phyloP scores from a whole-genome alignment of 2,113 vertebrate genomes.

The Psettodes erumei region DNA sequence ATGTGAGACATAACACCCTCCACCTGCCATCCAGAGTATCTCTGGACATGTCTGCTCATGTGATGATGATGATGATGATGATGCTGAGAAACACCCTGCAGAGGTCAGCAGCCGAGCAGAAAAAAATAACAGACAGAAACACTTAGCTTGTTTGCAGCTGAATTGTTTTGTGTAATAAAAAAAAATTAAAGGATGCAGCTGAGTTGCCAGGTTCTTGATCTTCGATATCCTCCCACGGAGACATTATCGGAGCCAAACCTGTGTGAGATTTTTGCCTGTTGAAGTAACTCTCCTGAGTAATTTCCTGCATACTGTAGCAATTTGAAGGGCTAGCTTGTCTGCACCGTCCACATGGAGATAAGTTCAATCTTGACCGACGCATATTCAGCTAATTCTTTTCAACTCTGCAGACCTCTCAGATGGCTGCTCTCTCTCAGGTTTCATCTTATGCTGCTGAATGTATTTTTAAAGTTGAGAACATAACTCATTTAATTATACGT shows the following conservation, averaged over 20 bases:
- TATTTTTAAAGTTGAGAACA: conserved; percentile 7
- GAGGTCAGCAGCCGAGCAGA: neutral
- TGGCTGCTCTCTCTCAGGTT: conserved; percentile 1
- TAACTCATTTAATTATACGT: neutral
- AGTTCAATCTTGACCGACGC: conserved; percentile 7
- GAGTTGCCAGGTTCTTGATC: conserved; percentile 21
- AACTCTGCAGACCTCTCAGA: conserved; percentile 7
- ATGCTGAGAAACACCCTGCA: neutral
- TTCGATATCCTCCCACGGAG: conserved; percentile 23
- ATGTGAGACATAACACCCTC: too few species aligned
- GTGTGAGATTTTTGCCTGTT: conserved; percentile 25
- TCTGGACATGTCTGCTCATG: neutral
- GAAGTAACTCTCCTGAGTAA: conserved; percentile 35
- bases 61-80: too few species aligned
- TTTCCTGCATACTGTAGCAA: conserved; percentile 47
- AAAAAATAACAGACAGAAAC: neutral
- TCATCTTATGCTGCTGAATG: neutral
- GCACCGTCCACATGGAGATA: conserved; percentile 29
- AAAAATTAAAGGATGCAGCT: neutral
- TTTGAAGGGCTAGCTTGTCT: conserved; percentile 32
- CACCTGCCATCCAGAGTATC: too few species aligned
- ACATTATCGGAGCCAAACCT: conserved; percentile 12
- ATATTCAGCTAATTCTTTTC: conserved; percentile 6
- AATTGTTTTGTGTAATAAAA: neutral
- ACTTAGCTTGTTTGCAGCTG: neutral